phyloP scores from a whole-genome alignment of 2,888 invertebrate species.

The Ferdinandea cuprea region DNA sequence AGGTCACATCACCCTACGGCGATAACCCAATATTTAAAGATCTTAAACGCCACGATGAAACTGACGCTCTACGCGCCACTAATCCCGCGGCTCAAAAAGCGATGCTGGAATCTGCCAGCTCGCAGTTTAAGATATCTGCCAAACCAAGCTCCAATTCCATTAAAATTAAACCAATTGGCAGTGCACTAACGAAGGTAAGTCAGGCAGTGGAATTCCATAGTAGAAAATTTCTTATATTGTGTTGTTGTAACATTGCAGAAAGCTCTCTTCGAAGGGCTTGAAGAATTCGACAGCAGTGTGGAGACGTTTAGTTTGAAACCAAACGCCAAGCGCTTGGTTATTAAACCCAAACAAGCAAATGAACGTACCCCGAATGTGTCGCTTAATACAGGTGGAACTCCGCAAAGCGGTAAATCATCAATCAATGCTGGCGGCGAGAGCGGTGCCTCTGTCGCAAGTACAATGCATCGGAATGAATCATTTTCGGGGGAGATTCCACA shows the following conservation, averaged over 20 bases:
- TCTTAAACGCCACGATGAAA: slow-evolving; percentile 84
- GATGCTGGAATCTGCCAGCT: slow-evolving; percentile 83
- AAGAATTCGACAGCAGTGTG: slow-evolving; percentile 89
- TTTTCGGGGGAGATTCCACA: slow-evolving; percentile 75
- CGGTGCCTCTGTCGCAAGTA: not conserved
- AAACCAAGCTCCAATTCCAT: slow-evolving; percentile 84
- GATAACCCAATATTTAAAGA: slow-evolving; percentile 93
- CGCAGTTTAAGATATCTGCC: slow-evolving; percentile 86
- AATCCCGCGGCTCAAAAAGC: slow-evolving; percentile 89
- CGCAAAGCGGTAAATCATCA: slow-evolving; percentile 28
- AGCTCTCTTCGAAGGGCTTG: slow-evolving; percentile 93
- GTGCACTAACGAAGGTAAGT: slow-evolving; percentile 77
- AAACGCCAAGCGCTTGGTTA: slow-evolving; percentile 89
- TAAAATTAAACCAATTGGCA: slow-evolving; percentile 82
- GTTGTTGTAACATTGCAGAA: slow-evolving; percentile 83
- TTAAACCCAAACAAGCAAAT: slow-evolving; percentile 84
- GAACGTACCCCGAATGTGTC: slow-evolving; percentile 59
- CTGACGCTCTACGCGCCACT: slow-evolving; percentile 88
- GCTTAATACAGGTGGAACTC: slow-evolving; percentile 32
- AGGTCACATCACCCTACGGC: slow-evolving; percentile 93
- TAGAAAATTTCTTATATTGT: not conserved
- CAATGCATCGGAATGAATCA: slow-evolving; percentile 75
- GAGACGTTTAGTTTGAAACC: slow-evolving; percentile 85
- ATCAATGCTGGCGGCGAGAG: slow-evolving; percentile 2
- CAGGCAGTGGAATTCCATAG: not conserved